phyloP scores from a whole-genome alignment of 2,113 vertebrate genomes.

The Oxyura jamaicensis region DNA sequence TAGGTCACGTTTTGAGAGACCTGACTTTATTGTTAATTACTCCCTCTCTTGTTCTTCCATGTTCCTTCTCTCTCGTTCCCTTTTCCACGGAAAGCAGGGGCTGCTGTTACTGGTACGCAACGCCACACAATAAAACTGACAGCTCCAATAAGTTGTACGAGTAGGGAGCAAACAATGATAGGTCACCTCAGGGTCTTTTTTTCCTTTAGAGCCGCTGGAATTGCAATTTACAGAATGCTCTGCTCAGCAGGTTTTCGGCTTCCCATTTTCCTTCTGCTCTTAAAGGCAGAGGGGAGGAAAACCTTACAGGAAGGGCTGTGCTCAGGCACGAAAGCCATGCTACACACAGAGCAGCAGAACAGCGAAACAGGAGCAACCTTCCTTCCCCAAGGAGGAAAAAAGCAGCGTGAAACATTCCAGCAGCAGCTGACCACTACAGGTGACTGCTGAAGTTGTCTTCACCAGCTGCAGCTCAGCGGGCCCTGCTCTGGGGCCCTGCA shows the following conservation, averaged over 20 bases:
- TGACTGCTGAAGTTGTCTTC: not conserved
- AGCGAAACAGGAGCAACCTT: fast-evolving
- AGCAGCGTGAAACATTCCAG: not conserved
- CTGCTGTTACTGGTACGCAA: not conserved
- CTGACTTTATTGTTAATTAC: not conserved
- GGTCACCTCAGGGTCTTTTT: not conserved
- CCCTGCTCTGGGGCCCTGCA: not conserved
- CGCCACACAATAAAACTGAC: not conserved
- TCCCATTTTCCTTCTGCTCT: not conserved
- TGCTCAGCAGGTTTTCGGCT: slow-evolving; percentile 17
- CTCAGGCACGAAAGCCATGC: not conserved
- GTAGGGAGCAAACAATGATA: not conserved
- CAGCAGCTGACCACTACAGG: not conserved
- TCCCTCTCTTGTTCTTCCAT: not conserved
- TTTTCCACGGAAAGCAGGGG: not conserved
- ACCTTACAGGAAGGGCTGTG: not conserved
- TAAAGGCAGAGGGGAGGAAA: not conserved
- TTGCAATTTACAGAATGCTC: not conserved
- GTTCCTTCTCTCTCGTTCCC: not conserved
- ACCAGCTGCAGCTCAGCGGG: not conserved
- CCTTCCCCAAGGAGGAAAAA: not conserved
- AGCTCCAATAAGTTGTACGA: not conserved
- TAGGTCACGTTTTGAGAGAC: not conserved
- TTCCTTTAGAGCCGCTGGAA: not conserved
- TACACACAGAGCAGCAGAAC: fast-evolving